Evolutionary conservation across 2,888 invertebrate species (phyloP).

Genomic region (Xanthia togata): DNA sequence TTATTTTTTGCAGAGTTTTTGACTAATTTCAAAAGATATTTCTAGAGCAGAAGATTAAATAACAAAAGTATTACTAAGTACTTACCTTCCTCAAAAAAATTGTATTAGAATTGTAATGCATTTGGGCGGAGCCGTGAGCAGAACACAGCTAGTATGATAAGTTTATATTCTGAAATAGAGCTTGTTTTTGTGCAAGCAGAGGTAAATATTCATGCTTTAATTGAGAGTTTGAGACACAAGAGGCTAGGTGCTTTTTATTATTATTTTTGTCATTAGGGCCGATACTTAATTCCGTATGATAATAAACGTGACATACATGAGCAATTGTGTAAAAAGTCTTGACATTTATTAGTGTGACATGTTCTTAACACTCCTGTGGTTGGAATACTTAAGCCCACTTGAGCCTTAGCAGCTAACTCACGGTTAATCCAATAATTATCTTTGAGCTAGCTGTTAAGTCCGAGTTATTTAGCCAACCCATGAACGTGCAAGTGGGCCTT

Average conservation of each 20-base stretch:
- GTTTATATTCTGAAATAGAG: not conserved
- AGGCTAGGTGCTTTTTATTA: not conserved
- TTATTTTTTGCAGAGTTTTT: not conserved
- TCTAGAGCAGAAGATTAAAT: not conserved
- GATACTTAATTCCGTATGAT: not conserved
- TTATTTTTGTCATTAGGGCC: conserved; percentile 1
- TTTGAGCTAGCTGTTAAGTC: no score
- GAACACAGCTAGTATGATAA: not conserved
- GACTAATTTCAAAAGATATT: not conserved
- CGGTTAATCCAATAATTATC: no score
- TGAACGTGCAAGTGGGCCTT: no score
- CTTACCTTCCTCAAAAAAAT: not conserved
- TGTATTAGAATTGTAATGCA: not conserved
- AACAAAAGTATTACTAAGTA: not conserved
- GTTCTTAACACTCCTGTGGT: not conserved
- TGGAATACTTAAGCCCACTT: not conserved
- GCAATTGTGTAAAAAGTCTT: conserved; percentile 7
- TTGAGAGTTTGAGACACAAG: no score
- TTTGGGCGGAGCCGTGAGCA: not conserved
- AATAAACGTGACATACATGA: conserved; percentile 9
- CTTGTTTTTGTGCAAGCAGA: not conserved
- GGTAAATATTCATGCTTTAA: conserved; percentile 19
- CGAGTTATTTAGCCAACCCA: no score
- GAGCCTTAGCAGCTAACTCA: no score
- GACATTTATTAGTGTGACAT: conserved; percentile 32